phyloP scores from a whole-genome alignment of 2,797 vertebrate species.

The Leptodactylus fallax region DNA sequence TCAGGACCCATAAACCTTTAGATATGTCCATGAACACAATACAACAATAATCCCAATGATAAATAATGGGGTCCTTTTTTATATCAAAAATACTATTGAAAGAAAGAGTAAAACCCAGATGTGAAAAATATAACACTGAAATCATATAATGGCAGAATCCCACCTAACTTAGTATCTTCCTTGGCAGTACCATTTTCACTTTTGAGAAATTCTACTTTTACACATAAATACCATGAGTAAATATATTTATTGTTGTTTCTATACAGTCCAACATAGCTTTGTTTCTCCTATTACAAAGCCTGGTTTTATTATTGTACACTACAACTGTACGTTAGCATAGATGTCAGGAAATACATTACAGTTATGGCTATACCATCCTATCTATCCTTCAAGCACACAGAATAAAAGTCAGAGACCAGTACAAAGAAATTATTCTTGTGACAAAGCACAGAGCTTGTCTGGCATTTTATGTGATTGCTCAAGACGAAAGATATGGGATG shows the following conservation, averaged over 20 bases:
- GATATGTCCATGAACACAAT: no score
- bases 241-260: neutral
- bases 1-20: no score
- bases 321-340: neutral
- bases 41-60: no score
- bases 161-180: no score
- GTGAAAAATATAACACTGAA: no score
- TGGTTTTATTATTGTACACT: neutral
- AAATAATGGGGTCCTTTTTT: no score
- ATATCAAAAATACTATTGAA: no score
- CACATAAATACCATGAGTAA: no score
- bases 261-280: neutral
- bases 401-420: constrained; percentile 26
- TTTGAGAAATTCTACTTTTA: no score
- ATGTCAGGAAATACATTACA: constrained; percentile 14
- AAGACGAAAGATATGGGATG: constrained; percentile 34
- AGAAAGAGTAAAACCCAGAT: no score
- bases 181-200: no score
- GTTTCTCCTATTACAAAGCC: neutral
- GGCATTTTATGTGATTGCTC: constrained; percentile 41
- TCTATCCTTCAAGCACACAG: neutral
- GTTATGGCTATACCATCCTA: neutral
- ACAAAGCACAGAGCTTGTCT: constrained; percentile 48
- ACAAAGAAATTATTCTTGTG: constrained; percentile 44
- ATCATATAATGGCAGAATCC: no score